Evolutionary conservation across 2,797 vertebrate genomes (phyloP).

Genomic region (Betta splendens): DNA sequence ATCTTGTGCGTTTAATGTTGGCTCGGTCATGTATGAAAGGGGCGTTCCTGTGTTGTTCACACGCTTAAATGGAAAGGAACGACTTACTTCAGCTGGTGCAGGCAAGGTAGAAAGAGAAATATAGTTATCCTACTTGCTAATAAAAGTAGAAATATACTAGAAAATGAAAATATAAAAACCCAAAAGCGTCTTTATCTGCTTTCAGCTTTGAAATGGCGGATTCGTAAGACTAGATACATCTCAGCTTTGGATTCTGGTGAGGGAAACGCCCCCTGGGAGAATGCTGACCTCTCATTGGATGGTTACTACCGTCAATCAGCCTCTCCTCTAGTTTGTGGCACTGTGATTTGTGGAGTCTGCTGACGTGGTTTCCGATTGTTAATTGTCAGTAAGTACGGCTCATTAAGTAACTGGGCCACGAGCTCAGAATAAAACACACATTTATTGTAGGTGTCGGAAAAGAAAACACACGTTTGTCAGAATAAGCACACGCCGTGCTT

Average conservation of each 20-base stretch:
- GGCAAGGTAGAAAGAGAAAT: slow-evolving; percentile 53
- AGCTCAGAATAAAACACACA: slow-evolving; percentile 13
- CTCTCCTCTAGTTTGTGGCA: neutral
- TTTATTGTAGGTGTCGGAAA: slow-evolving; percentile 18
- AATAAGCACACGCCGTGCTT: too few relatives aligned
- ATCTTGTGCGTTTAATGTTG: neutral
- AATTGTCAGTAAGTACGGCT: slow-evolving; percentile 2
- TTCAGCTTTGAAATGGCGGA: slow-evolving; percentile 75
- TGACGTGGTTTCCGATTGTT: slow-evolving; percentile 1
- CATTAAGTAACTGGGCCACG: slow-evolving; percentile 32
- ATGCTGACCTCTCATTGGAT: slow-evolving; percentile 53
- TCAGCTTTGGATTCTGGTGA: slow-evolving; percentile 48
- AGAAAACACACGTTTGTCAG: neutral
- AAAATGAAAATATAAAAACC: slow-evolving; percentile 48
- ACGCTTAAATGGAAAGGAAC: slow-evolving; percentile 19
- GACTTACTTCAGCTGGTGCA: slow-evolving; percentile 65
- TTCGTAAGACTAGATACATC: slow-evolving; percentile 40
- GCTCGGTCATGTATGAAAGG: slow-evolving; percentile 25
- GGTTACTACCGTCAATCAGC: neutral
- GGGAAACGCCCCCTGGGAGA: slow-evolving; percentile 46
- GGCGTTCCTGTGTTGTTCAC: slow-evolving; percentile 53
- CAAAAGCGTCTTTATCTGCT: slow-evolving; percentile 1
- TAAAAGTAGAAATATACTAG: slow-evolving; percentile 51
- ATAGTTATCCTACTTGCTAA: slow-evolving; percentile 19
- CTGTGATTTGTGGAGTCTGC: slow-evolving; percentile 53